Evolutionary conservation across 2,888 invertebrate genomes (phyloP).

Genomic region (Myopa tessellatipennis): DNA sequence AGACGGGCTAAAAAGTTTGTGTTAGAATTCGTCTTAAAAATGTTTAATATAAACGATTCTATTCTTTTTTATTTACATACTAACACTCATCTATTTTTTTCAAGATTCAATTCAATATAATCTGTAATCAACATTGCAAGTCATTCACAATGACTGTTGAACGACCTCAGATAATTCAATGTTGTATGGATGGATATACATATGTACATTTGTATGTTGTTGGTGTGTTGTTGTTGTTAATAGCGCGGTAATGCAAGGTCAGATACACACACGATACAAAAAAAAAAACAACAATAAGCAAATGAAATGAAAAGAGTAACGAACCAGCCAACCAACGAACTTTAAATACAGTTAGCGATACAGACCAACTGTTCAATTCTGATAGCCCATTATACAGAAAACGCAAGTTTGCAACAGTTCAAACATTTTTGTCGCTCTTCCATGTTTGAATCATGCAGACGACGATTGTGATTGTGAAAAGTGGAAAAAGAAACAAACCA

Average conservation of each 20-base stretch:
- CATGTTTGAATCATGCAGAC: conserved; percentile 51
- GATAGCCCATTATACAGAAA: conserved; percentile 63
- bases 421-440: conserved; percentile 60
- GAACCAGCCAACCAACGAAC: not conserved
- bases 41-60: no score
- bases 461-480: not conserved
- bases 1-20: no score
- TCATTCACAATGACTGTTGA: no score
- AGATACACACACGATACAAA: no score
- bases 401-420: conserved; percentile 68
- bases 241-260: no score
- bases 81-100: not conserved
- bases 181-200: no score
- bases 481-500: no score
- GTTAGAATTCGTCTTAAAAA: no score
- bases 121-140: not conserved
- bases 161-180: no score
- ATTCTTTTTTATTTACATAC: no score
- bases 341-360: not conserved
- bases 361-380: conserved; percentile 50
- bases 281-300: no score
- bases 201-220: not conserved
- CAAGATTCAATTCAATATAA: not conserved
- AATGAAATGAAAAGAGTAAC: no score
- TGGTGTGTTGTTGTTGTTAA: not conserved